These are phyloP conservation scores for Pandemis corylana DNA, from an alignment of 2,888 invertebrate species.

Conservation along the genomic window DNA sequence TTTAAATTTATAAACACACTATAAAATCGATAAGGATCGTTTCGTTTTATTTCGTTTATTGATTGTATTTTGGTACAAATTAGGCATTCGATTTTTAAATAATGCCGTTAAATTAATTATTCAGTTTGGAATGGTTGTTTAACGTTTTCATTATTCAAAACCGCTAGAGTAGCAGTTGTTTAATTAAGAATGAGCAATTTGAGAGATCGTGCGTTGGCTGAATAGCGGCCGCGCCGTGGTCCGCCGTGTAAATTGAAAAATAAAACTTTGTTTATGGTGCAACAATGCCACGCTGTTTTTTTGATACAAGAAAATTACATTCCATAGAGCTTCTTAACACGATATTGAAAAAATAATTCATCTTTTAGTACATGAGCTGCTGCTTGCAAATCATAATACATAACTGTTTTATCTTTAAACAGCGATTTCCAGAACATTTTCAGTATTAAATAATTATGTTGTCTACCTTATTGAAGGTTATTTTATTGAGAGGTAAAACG, in stretches of 20 bases:
- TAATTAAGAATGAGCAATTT: constrained; percentile 60
- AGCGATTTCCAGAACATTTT: background rate
- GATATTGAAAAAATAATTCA: constrained; percentile 10
- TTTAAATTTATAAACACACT: constrained; percentile 36
- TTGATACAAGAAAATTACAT: background rate
- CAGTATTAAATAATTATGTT: constrained; percentile 23
- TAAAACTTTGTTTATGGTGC: constrained; percentile 15
- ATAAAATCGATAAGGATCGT: constrained; percentile 40
- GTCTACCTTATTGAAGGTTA: constrained; percentile 12
- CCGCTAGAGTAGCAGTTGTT: constrained; percentile 54
- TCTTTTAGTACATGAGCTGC: background rate
- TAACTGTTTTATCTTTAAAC: background rate
- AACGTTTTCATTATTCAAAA: constrained; percentile 46
- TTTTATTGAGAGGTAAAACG: constrained; percentile 30
- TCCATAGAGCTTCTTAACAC: constrained; percentile 1
- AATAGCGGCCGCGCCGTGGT: constrained; percentile 55
- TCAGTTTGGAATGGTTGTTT: constrained; percentile 46
- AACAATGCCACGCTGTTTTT: constrained; percentile 29
- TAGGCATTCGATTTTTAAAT: constrained; percentile 43
- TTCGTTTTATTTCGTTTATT: constrained; percentile 31
- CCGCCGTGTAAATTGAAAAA: constrained; percentile 36
- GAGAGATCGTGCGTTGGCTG: constrained; percentile 55
- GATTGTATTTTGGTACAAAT: constrained; percentile 34
- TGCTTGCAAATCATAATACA: background rate
- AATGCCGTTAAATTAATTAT: constrained; percentile 48